Evolutionary conservation across 2,888 invertebrate genomes (phyloP), one percentile per base, ranked within the genome.

Genomic region (Selenia dentaria): DNA sequence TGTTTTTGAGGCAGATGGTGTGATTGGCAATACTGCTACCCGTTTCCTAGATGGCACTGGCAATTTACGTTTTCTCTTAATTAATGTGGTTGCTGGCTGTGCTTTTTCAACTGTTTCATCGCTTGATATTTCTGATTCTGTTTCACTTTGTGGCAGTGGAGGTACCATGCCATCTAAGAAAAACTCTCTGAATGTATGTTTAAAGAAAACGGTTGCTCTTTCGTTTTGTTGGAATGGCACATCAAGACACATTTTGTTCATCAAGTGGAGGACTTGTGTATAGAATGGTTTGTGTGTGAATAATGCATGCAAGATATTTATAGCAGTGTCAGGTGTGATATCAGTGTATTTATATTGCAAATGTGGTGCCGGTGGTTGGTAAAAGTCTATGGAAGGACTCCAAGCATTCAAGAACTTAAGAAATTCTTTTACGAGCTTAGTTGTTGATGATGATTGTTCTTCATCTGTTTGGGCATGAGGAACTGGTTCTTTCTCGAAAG

Each of bases 171-270:
- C 70, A 48, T 74, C 70, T 26, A 68, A 35, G 54, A 86, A 88
- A 11, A 68, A 70, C n/a, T 73, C 56, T 32, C 61, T 70, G 47
- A 82, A 89, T 14, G 59, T 76, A 44, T 86, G 76, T 64, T 83
- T 83, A 39, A 91, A 88, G 56, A 69, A 78, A 3, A 58, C 37
- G 5, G 76, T 10, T 8, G 82, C 74, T 54, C 77, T 72, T 14
- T 65, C 54, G 53, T 91, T 89, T 28, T 91, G 72, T 57, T 83
- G 92, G 83, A 98, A 98, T 0, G 98, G 98, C 28, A 95, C 93
- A 10, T 96, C 95, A 34, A 98, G 81, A 75, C 95, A 96, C 97
- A 98, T 97, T 83, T 95, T 96, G 75, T 98, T 98, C 98, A 98
- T 98, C 38, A 98, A 91, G 85, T 98, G 98, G 32, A 98, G 72